phyloP scores from a whole-genome alignment of 2,113 vertebrate genomes.

The Podilymbus podiceps region DNA sequence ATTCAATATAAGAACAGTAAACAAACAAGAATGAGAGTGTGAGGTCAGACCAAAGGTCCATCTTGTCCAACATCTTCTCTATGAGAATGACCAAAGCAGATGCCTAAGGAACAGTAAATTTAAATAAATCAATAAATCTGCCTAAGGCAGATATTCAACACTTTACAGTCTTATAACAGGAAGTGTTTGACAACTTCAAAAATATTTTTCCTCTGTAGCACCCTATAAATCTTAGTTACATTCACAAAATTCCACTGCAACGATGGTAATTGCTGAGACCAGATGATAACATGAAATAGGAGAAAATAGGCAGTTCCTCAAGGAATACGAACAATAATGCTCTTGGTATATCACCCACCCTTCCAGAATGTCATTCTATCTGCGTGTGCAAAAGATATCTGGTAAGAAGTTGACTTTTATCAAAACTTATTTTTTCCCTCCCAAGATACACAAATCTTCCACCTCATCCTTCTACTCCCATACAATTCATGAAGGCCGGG shows the following conservation, averaged over 20 bases:
- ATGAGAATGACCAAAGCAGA: constrained; percentile 47
- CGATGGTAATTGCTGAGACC: not conserved
- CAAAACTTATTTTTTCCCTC: not conserved
- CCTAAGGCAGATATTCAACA: constrained; percentile 43
- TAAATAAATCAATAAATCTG: constrained; percentile 48
- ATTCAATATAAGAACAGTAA: not conserved
- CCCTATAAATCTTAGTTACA: constrained; percentile 8
- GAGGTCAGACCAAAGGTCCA: not conserved
- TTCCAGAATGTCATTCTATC: not conserved
- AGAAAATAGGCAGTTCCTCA: not conserved
- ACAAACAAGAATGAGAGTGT: not conserved
- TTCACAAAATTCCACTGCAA: constrained; percentile 11
- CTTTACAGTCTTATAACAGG: constrained; percentile 30
- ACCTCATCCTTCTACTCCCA: not conserved
- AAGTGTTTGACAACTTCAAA: constrained; percentile 49
- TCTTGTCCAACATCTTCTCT: constrained; percentile 8
- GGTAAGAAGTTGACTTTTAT: not conserved
- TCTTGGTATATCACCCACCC: not conserved
- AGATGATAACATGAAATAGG: not conserved
- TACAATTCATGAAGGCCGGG: not conserved
- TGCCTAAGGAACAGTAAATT: constrained; percentile 9
- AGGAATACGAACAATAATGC: not conserved
- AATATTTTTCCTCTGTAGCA: constrained; percentile 36
- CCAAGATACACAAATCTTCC: not conserved
- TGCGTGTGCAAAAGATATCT: not conserved